Base-by-base conservation (phyloP, 2,888 invertebrate genomes). In the Athetis lepigone region DNA sequence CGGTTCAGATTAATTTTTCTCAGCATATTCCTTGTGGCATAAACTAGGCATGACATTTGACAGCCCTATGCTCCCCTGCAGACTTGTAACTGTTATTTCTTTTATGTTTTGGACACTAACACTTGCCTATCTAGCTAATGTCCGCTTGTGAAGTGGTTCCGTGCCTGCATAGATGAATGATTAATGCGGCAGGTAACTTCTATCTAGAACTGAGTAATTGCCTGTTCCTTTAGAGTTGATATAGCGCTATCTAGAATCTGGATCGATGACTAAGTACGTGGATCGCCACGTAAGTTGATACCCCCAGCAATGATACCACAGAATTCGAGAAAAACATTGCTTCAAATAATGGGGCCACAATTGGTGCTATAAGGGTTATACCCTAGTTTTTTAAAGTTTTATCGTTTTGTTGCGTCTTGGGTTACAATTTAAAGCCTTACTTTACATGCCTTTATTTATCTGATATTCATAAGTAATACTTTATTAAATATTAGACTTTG, bases 21-120 rank as follows among this genome's bases (percentile, higher is more conserved):
- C 8, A 19, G 25, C 5, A 18, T 11, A 40, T 52, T 25, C 40
- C 40, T 42, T 19, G 33, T 39, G 23, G 19, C 19, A 16, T 46
- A 42, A 56, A 25, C 13, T 51, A 51, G 46, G 29, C 25, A 36
- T 16, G 21, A 11, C 36, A 49, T 33, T 57, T 23, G 71, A 43
- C 71, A 72, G 33, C 71, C 71, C 71, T 71, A 72, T 18, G 33
- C 47, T 46, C 59, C 64, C 19, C 37, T 52, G 55, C 57, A 42
- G 64, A 79, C 75, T 70, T 71, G 69, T 78, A 78, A 80, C 81
- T 74, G 75, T 81, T 82, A 76, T 77, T 79, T 81, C 72, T 81
- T 81, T 79, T 81, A 72, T 72, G 73, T 72, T 74, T 73, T 74
- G 54, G 70, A 60, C 54, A 58, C 69, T 73, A 73, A 73, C 74